Evolutionary conservation across 2,113 vertebrate species (phyloP).

Genomic region (Callorhinus ursinus): DNA sequence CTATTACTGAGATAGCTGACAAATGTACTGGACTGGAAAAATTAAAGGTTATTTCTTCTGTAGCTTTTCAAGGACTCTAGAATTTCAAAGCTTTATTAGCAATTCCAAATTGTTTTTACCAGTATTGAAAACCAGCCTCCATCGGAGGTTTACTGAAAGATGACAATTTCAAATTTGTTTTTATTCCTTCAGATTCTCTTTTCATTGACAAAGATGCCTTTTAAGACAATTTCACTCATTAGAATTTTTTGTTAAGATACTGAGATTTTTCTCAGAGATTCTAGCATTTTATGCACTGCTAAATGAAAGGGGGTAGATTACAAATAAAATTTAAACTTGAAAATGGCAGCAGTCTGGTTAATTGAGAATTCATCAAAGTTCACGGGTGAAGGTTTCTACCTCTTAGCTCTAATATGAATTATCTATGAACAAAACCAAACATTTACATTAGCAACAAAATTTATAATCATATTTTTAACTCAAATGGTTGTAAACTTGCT

Average conservation of each 20-base stretch:
- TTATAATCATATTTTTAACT: slow-evolving; percentile 36
- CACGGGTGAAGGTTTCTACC: background rate
- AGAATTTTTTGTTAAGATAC: slow-evolving; percentile 46
- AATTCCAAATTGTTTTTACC: background rate
- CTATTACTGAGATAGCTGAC: background rate
- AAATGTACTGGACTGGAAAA: background rate
- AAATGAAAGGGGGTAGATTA: slow-evolving; percentile 19
- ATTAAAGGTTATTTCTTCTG: background rate
- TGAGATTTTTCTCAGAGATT: slow-evolving; percentile 33
- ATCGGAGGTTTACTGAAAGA: background rate
- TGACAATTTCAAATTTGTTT: slow-evolving; percentile 41
- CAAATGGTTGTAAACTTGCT: background rate
- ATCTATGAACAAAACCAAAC: slow-evolving; percentile 47
- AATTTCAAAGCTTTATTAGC: background rate
- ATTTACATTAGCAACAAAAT: background rate
- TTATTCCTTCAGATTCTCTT: slow-evolving; percentile 39
- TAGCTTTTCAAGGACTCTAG: background rate
- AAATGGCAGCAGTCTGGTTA: slow-evolving; percentile 35
- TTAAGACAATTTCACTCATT: background rate
- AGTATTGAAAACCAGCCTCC: background rate
- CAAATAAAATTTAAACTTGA: slow-evolving; percentile 48
- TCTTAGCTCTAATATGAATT: slow-evolving; percentile 42
- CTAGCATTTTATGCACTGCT: slow-evolving; percentile 4
- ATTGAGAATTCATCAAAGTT: slow-evolving; percentile 14
- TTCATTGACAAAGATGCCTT: background rate